These are phyloP conservation scores for Drosophila eugracilis DNA, from an alignment of 1,140 invertebrate species.

Conservation along the genomic window DNA sequence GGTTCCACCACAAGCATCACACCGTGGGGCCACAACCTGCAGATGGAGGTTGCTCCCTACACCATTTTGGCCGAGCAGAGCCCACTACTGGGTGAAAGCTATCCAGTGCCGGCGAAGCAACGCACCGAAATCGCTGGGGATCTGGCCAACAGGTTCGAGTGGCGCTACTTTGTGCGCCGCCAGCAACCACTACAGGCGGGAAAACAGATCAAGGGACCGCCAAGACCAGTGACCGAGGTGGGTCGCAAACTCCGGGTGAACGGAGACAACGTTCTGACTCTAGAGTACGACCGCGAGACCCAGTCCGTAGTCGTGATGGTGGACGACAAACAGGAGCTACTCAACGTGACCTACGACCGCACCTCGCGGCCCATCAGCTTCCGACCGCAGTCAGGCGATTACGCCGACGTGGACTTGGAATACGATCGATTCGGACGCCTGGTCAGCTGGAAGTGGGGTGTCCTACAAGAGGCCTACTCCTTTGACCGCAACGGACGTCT, in stretches of 20 bases:
- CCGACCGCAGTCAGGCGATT: conserved; percentile 93
- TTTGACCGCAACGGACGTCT: conserved; percentile 94
- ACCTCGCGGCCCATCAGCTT: conserved; percentile 95
- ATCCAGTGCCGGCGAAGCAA: conserved; percentile 95
- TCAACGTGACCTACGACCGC: conserved; percentile 96
- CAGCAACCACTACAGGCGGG: conserved; percentile 85
- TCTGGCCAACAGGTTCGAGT: conserved; percentile 96
- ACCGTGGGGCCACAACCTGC: conserved; percentile 93
- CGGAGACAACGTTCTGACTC: conserved; percentile 94
- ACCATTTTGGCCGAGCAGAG: conserved; percentile 93
- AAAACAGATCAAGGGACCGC: conserved; percentile 86
- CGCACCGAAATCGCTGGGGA: conserved; percentile 95
- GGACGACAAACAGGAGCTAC: conserved; percentile 93
- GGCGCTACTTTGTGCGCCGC: conserved; percentile 94
- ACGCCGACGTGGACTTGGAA: conserved; percentile 94
- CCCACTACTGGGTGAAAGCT: conserved; percentile 93
- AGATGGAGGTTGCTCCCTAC: conserved; percentile 94
- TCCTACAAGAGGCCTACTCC: conserved; percentile 93
- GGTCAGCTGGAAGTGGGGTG: conserved; percentile 96
- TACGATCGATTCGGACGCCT: conserved; percentile 96
- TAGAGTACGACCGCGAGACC: conserved; percentile 96
- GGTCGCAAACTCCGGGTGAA: conserved; percentile 94
- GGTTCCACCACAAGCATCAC: conserved; percentile 92
- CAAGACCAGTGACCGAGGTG: conserved; percentile 90
- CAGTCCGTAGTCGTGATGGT: conserved; percentile 95